Evolutionary conservation across 2,888 invertebrate genomes (phyloP), one percentile per base, ranked within the genome.

Genomic region (Oconnorella tubifera): DNA sequence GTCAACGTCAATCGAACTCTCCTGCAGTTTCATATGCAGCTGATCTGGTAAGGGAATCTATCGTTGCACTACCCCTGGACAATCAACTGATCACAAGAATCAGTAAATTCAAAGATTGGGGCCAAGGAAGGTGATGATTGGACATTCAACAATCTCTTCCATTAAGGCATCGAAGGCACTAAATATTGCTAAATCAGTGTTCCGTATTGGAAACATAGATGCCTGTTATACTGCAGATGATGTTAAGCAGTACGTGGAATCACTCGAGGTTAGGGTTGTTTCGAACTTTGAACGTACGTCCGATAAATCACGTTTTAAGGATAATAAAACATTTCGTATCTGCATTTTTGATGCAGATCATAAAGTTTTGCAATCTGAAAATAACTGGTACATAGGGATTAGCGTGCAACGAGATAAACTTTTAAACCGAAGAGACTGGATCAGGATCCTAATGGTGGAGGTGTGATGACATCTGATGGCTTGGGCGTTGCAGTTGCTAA

Each of bases 361-460:
- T 10, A 19, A 40, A 10, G 19, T 14, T 10, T 40, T 40, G 10
- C 40, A 14, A 10, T 40, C 10, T 19, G 40, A 10, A 40, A 40
- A 40, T 19, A 40, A 19, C 19, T 40, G 40, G 40, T 14, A 10
- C 10, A 19, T 40, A 14, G 40, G 40, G 40, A 40, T 40, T 14
- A 40, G 40, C 40, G 19, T 40, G 10, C 10, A 19, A 10, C 40
- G 40, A n/a, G n/a, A 14, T 40, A 19, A 19, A 19, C 19, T 14
- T 40, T 40, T 40, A 40, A 40, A 40, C 40, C 40, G 40, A 40
- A 40, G 40, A 19, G n/a, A n/a, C n/a, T n/a, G n/a, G n/a, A n/a
- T n/a, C n/a, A n/a, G n/a, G n/a, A n/a, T n/a, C n/a, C n/a, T n/a
- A n/a, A n/a, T n/a, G n/a, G n/a, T n/a, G n/a, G n/a, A n/a, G n/a